A percentile compares a stretch with the other conserved stretches of the same genome.
Conservation (phyloP, 2,888 invertebrate genomes). For the Ochropacha duplaris region DNA sequence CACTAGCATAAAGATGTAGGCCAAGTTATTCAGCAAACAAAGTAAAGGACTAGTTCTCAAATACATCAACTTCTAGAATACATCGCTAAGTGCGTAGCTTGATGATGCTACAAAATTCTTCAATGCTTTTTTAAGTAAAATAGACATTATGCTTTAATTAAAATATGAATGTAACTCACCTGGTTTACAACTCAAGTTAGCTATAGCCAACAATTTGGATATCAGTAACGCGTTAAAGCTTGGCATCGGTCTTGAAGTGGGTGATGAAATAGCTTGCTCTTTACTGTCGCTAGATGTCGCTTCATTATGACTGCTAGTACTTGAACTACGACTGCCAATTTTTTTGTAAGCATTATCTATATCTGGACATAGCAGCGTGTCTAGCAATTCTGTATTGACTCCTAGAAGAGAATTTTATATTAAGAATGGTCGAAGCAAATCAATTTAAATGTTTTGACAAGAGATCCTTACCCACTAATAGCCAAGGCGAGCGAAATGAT, state of each 20-base stretch:
- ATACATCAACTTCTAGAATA: too few relatives aligned
- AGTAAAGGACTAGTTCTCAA: too few relatives aligned
- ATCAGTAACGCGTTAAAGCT: slow-evolving; percentile 92
- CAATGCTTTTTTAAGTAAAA: too few relatives aligned
- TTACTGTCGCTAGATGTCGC: slow-evolving; percentile 37
- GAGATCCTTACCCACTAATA: slow-evolving; percentile 63
- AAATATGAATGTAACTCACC: slow-evolving; percentile 79
- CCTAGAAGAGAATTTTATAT: slow-evolving; percentile 78
- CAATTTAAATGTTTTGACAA: slow-evolving; percentile 3
- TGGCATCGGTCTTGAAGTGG: slow-evolving; percentile 64
- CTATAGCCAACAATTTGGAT: slow-evolving; percentile 92
- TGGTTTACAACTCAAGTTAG: slow-evolving; percentile 92
- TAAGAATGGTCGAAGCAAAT: slow-evolving; percentile 4
- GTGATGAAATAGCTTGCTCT: slow-evolving; percentile 35
- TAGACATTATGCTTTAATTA: too few relatives aligned
- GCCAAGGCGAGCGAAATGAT: slow-evolving; percentile 56
- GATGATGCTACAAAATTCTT: too few relatives aligned
- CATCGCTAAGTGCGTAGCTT: too few relatives aligned
- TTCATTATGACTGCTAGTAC: slow-evolving; percentile 19
- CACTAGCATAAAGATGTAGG: too few relatives aligned
- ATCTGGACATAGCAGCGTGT: slow-evolving; percentile 88
- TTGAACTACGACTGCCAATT: slow-evolving; percentile 20
- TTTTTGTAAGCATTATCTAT: slow-evolving; percentile 35
- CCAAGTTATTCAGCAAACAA: too few relatives aligned
- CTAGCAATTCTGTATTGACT: slow-evolving; percentile 90